phyloP scores from a whole-genome alignment of 2,888 invertebrate species.

The Lithosia quadra region DNA sequence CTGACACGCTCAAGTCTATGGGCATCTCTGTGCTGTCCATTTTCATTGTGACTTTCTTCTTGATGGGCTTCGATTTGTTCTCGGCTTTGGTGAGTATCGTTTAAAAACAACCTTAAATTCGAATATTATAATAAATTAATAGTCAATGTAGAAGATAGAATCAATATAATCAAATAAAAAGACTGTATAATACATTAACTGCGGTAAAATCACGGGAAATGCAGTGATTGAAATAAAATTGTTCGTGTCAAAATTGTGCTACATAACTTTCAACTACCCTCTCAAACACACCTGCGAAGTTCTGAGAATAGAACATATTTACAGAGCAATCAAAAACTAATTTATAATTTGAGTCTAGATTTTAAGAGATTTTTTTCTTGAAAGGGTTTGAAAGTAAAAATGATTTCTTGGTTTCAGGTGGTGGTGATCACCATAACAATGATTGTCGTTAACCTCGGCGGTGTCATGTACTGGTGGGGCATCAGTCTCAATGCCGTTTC shows the following conservation, averaged over 20 bases:
- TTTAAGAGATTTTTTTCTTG: background rate
- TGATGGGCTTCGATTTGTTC: constrained; percentile 97
- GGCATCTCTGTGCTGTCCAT: constrained; percentile 96
- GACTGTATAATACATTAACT: too few relatives aligned
- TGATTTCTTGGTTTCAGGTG: constrained; percentile 79
- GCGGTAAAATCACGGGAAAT: too few relatives aligned
- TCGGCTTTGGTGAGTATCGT: constrained; percentile 89
- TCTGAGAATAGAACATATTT: background rate
- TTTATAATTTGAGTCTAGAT: background rate
- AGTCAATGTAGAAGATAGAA: background rate
- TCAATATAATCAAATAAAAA: too few relatives aligned
- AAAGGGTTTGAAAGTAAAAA: background rate
- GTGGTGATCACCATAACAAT: constrained; percentile 96
- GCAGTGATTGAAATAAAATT: too few relatives aligned
- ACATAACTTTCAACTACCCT: too few relatives aligned
- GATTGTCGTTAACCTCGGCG: constrained; percentile 97
- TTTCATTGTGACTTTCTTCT: constrained; percentile 96
- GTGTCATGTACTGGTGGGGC: constrained; percentile 98
- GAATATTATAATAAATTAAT: background rate
- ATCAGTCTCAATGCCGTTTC: constrained; percentile 99
- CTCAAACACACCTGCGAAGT: too few relatives aligned
- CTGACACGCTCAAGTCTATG: constrained; percentile 95
- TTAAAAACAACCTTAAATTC: too few relatives aligned
- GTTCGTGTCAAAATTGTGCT: too few relatives aligned
- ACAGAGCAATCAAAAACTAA: too few relatives aligned